Conservation (phyloP, 2,797 vertebrate genomes). For the Sparus aurata region DNA sequence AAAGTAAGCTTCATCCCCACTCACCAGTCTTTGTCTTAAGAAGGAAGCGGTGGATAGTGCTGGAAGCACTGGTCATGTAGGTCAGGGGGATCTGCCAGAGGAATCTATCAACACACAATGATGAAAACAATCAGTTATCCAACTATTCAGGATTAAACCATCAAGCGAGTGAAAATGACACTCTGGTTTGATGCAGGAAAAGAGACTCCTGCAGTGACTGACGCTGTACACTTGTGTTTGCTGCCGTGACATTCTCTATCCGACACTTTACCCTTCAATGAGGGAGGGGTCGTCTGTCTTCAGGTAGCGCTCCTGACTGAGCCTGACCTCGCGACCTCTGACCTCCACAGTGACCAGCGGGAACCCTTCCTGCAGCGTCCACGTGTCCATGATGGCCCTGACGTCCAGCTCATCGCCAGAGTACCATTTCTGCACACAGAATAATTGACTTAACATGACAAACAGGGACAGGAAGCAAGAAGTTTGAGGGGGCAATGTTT, state of each 20-base stretch:
- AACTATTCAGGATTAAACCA: neutral
- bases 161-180: neutral
- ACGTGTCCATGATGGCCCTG: conserved; percentile 92
- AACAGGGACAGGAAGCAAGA: neutral
- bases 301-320: conserved; percentile 90
- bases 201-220: neutral
- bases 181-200: neutral
- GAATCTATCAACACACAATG: conserved; percentile 77
- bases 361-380: conserved; percentile 94
- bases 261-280: conserved; percentile 82
- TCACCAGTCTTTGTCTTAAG: conserved; percentile 90
- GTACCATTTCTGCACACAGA: conserved; percentile 87
- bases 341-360: conserved; percentile 90
- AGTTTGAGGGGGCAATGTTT: neutral
- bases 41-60: conserved; percentile 86
- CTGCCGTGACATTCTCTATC: neutral
- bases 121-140: neutral
- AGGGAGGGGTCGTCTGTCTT: conserved; percentile 79
- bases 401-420: conserved; percentile 86
- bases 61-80: conserved; percentile 90
- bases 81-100: conserved; percentile 94
- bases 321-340: conserved; percentile 86
- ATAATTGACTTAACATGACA: neutral
- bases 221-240: neutral
- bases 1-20: neutral